These are phyloP conservation scores for Sebastes alutus DNA, from an alignment of 2,797 vertebrate species.

Conservation along the genomic window DNA sequence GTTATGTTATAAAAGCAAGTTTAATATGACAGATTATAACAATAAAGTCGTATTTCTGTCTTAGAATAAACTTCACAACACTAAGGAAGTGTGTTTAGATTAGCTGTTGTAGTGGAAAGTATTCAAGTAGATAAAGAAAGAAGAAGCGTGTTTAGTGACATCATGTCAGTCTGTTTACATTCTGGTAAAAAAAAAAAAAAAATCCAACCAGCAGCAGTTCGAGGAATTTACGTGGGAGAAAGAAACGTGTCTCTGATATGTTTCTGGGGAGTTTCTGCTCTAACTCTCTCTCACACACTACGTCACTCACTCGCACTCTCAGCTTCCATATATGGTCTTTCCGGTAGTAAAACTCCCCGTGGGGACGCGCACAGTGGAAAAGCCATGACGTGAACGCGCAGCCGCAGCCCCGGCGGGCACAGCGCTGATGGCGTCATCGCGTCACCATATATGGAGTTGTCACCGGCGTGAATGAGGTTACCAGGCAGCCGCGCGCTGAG, in stretches of 20 bases:
- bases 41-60: not conserved
- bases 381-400: slow-evolving; percentile 72
- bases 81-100: not conserved
- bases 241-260: slow-evolving; percentile 32
- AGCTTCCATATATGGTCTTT: slow-evolving; percentile 76
- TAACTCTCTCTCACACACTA: not conserved
- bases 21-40: not conserved
- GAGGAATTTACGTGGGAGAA: slow-evolving; percentile 55
- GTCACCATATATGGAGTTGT: slow-evolving; percentile 78
- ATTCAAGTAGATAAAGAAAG: too few relatives aligned
- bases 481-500: slow-evolving; percentile 57
- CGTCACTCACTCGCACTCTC: slow-evolving; percentile 48
- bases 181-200: slow-evolving; percentile 13
- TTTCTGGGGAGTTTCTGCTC: slow-evolving; percentile 34
- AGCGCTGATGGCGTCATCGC: slow-evolving; percentile 63
- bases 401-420: slow-evolving; percentile 34
- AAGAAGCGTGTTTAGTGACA: not conserved
- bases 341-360: slow-evolving; percentile 69
- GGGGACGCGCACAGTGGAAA: slow-evolving; percentile 77
- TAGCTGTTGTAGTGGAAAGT: too few relatives aligned
- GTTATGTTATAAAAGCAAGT: not conserved
- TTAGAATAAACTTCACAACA: not conserved
- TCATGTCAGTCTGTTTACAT: slow-evolving; percentile 54
- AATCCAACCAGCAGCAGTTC: slow-evolving; percentile 7
- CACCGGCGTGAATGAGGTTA: slow-evolving; percentile 67